phyloP scores from a whole-genome alignment of 2,113 vertebrate species.

The Labrus mixtus region DNA sequence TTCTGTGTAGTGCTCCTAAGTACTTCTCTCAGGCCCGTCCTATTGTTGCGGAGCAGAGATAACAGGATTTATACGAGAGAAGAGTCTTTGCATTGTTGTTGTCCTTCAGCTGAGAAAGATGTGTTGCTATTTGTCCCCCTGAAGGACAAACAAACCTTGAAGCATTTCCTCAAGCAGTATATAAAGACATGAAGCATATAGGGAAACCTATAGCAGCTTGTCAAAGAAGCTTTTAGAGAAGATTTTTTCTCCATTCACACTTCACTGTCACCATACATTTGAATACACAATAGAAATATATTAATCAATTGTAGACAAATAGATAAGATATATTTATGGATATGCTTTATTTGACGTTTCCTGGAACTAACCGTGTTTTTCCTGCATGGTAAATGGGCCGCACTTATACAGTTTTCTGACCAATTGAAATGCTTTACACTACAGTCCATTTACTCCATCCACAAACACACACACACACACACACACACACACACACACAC shows the following conservation, averaged over 20 bases:
- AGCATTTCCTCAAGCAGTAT: background rate
- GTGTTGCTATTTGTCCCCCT: slow-evolving; percentile 21
- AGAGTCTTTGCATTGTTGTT: slow-evolving; percentile 17
- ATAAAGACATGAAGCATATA: background rate
- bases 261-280: background rate
- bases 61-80: slow-evolving; percentile 65
- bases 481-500: too few species aligned
- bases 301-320: too few species aligned
- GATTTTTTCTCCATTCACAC: background rate
- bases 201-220: background rate
- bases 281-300: background rate
- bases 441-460: too few species aligned
- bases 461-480: too few species aligned
- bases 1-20: slow-evolving; percentile 44
- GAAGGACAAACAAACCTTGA: slow-evolving; percentile 29
- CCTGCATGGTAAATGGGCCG: too few species aligned
- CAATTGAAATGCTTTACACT: too few species aligned
- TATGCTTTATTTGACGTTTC: too few species aligned
- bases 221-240: background rate
- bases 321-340: too few species aligned
- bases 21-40: slow-evolving; percentile 39
- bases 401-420: too few species aligned
- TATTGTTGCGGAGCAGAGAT: slow-evolving; percentile 62
- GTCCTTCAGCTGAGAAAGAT: slow-evolving; percentile 34
- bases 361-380: too few species aligned